A percentile compares a stretch with the other conserved stretches of the same genome.
These are phyloP conservation scores for Gymnarchus niloticus DNA, from an alignment of 2,113 vertebrate genomes.

Conservation along the genomic window DNA sequence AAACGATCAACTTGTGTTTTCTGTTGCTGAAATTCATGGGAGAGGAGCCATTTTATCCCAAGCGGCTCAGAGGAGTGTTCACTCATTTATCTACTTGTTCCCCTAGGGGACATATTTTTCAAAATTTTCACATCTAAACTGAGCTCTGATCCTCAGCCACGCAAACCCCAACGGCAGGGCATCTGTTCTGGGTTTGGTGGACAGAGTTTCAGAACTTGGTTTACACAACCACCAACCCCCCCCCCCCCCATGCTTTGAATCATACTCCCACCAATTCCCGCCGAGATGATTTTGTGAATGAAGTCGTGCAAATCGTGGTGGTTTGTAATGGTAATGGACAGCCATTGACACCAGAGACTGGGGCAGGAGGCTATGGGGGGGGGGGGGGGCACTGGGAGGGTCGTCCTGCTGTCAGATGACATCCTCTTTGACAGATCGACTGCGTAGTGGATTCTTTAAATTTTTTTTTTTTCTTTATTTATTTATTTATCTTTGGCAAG, in stretches of 20 bases:
- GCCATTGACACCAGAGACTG: slow-evolving; percentile 62
- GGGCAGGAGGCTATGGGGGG: too few species aligned
- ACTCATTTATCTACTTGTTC: background rate
- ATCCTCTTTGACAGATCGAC: slow-evolving; percentile 74
- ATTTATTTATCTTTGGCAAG: background rate
- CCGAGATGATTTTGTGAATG: slow-evolving; percentile 85
- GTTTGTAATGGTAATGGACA: slow-evolving; percentile 85
- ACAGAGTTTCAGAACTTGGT: background rate
- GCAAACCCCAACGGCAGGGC: background rate
- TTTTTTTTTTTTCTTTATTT: background rate
- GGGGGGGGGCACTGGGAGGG: slow-evolving; percentile 45
- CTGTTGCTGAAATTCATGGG: background rate
- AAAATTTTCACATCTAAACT: background rate
- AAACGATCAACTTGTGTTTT: background rate
- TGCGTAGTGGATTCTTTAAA: slow-evolving; percentile 65
- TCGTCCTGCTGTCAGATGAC: slow-evolving; percentile 60
- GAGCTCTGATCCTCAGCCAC: background rate
- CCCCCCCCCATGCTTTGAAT: slow-evolving; percentile 65
- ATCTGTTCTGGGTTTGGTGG: background rate
- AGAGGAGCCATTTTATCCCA: background rate
- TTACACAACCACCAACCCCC: slow-evolving; percentile 38
- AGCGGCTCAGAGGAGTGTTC: background rate
- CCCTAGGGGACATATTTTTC: background rate
- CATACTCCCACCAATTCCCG: slow-evolving; percentile 63
- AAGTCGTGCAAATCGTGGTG: slow-evolving; percentile 76